Evolutionary conservation across 1,140 invertebrate species (phyloP), one percentile per base, ranked within the genome.

Genomic region (Drosophila serrata): DNA sequence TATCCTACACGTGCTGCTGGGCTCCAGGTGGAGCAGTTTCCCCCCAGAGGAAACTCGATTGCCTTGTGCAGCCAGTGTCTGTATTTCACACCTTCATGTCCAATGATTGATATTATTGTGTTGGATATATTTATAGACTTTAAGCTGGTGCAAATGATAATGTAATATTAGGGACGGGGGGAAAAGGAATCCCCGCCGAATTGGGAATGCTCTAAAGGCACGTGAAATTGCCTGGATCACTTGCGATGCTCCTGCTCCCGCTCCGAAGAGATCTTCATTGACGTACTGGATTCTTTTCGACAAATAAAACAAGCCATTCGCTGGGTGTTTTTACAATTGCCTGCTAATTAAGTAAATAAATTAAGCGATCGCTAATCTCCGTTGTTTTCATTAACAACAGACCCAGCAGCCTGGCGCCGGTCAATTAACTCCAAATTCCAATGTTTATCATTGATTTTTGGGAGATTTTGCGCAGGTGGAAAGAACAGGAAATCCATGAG

Each of bases 271-370:
- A n/a, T 43, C n/a, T n/a, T 37, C 35, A 29, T 49, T 64, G 33
- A 48, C 45, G 51, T 22, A 43, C 59, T 56, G 40, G 35, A 56
- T 37, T 29, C 58, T 19, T 69, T 56, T n/a, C 9, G 51, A 42
- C 9, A 62, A 46, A 24, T 59, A n/a, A 53, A 75, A 65, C 64
- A 70, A 62, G 42, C 39, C 48, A 48, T 59, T 53, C n/a, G 39
- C 49, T 42, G 42, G 51, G 35, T 62, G 58, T 65, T 70, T 79
- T 82, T 87, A 73, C 56, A 75, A 58, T 76, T 65, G 46, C 42
- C 65, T 90, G 77, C 81, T 84, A 85, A 81, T 80, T 84, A 80
- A 81, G 76, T 82, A 80, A 82, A 80, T 84, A 80, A 88, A 84
- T 88, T 74, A 88, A 90, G 64, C 80, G 67, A 49, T 72, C 67